Base-by-base conservation (phyloP, 1,140 invertebrate genomes). In the Drosophila teissieri region DNA sequence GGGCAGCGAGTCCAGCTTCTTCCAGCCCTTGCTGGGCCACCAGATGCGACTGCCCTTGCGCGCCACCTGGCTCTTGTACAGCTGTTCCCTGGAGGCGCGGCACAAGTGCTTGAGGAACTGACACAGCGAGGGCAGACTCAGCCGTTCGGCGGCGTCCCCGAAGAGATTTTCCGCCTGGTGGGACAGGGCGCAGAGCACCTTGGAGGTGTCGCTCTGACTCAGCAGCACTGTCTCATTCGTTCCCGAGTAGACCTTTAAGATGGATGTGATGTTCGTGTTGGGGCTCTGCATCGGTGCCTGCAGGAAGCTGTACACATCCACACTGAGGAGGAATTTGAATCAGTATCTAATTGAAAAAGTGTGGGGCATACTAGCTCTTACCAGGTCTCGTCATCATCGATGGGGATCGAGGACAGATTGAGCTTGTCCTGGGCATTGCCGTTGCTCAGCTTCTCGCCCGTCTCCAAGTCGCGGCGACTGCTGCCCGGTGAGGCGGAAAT, bases 121-220 rank as follows among this genome's bases (percentile, higher is more conserved):
- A 42, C 95, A 95, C n/a, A 98, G 92, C 1, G 97, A 95, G 39
- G 95, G 94, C 39, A 98, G 93, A 80, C 98, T 98, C n/a, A 98
- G 93, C 62, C 97, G 96, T 24, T 96, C 94, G 4, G 97, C 97
- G 7, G 97, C 96, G 65, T 98, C 96, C 68, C 97, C 96, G 80
- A 97, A 97, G 8, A 97, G 84, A 67, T 95, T 95, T 90, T 98
- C 97, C 0, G 97, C 96, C 82, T 96, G 96, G 68, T 97, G 96
- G 0, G 96, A 96, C 10, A 99, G 91, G 0, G 96, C 95, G 92
- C 97, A 98, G 40, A 98, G 95, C 3, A 98, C 96, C 90, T 97
- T 96, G 0, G 96, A 96, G 0, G 97, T 96, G 74, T 97, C 96
- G 12, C 96, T 94, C 19, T 96, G 95, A 10, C 95, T 95, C 5